Base-by-base conservation (phyloP, 2,888 invertebrate genomes). In the Syrphus vitripennis region DNA sequence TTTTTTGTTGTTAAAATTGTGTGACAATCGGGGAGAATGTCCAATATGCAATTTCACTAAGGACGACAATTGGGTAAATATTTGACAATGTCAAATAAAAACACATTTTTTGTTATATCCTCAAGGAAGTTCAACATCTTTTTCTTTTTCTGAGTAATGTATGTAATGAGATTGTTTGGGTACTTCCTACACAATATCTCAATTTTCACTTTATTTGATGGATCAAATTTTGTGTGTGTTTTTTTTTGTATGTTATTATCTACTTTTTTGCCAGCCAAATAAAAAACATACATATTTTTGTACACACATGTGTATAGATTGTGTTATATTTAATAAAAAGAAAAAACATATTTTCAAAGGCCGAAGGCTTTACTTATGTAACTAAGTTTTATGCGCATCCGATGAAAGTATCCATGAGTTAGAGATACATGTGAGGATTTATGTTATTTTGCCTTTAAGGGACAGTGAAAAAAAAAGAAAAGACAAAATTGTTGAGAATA, bases 61-160 rank as follows among this genome's bases (percentile, higher is more conserved):
- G 65, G 70, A 80, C 45, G 70, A 75, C 75, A 84, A 84, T 84
- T 84, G 75, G 75, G 71, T 84, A 84, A 84, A 84, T 80, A 84
- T 84, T 84, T 80, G 80, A 80, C 80, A 67, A 59, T 65, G 75
- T 67, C 83, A 84, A 84, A 84, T 84, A 84, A 45, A 57, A 42
- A 65, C 48, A 59, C 57, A 42, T 65, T 29, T 48, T 16, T 21
- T 48, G n/a, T 50, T 29, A 9, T 34, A 9, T 34, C n/a, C 19
- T 42, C 19, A 14, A 31, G 31, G 19, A 63, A 26, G 29, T 16
- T 42, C 16, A 26, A 31, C 29, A 42, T 42, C 31, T 65, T 14
- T 45, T 59, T 63, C 37, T 31, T 37, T 21, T 59, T 26, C n/a
- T n/a, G n/a, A n/a, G n/a, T n/a, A n/a, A n/a, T 63, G 29, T 48